phyloP scores from a whole-genome alignment of 1,140 invertebrate species.

The Leptestheria dahalacensis region DNA sequence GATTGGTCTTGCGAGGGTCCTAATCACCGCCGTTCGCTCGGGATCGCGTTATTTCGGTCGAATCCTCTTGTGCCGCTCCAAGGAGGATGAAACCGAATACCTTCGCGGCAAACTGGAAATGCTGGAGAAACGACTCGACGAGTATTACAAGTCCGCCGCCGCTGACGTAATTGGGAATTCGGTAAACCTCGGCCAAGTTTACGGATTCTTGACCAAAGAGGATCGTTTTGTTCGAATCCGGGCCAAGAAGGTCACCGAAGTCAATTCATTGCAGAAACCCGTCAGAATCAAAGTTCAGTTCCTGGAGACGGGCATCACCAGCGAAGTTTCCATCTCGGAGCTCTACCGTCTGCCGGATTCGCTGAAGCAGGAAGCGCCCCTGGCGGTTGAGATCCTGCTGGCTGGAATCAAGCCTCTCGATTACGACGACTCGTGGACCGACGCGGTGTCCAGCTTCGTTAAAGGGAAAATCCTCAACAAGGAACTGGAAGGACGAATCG shows the following conservation, averaged over 20 bases:
- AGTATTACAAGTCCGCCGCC: background rate
- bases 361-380: background rate
- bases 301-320: background rate
- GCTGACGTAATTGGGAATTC: background rate
- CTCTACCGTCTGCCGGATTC: background rate
- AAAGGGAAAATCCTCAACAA: background rate
- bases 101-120: background rate
- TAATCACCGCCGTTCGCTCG: background rate
- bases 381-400: background rate
- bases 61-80: background rate
- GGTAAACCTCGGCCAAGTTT: background rate
- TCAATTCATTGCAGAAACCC: background rate
- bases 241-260: background rate
- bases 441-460: background rate
- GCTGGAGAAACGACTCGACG: background rate
- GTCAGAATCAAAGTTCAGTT: background rate
- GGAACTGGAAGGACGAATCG: conserved; percentile 1
- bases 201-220: background rate
- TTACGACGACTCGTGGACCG: background rate
- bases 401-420: background rate
- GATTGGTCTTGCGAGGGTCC: background rate
- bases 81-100: background rate
- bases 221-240: background rate
- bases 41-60: background rate
- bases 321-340: background rate